A percentile compares a stretch with the other conserved stretches of the same genome.
phyloP scores from a whole-genome alignment of 1,140 invertebrate species.

The Nasonia longicornis region DNA sequence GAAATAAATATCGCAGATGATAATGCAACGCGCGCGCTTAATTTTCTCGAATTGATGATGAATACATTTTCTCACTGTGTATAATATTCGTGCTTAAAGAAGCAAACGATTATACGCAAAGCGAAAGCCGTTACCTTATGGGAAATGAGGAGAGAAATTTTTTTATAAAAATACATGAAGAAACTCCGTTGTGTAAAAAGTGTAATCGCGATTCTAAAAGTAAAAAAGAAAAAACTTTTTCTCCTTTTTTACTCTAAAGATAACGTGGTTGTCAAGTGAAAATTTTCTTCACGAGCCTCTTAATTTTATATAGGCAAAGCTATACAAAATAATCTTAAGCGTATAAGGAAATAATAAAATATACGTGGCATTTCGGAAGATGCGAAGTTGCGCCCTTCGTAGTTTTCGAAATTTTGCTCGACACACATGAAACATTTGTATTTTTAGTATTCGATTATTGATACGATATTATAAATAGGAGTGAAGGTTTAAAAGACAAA shows the following conservation, averaged over 20 bases:
- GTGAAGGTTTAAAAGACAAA: constrained; percentile 53
- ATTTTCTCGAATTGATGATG: constrained; percentile 28
- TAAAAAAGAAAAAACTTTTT: constrained; percentile 24
- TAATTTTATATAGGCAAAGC: constrained; percentile 60
- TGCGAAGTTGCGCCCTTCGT: constrained; percentile 50
- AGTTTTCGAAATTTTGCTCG: constrained; percentile 55
- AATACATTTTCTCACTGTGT: constrained; percentile 38
- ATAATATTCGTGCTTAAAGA: constrained; percentile 36
- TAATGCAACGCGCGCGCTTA: constrained; percentile 25
- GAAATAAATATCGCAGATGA: constrained; percentile 35
- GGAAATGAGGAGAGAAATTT: constrained; percentile 27
- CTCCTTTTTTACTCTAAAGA: constrained; percentile 38
- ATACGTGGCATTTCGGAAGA: constrained; percentile 55
- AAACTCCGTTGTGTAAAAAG: constrained; percentile 34
- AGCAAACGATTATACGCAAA: constrained; percentile 30
- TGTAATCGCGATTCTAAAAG: constrained; percentile 27
- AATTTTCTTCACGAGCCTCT: constrained; percentile 60
- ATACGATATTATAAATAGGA: constrained; percentile 62
- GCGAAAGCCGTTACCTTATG: constrained; percentile 29
- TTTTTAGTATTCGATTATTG: constrained; percentile 67
- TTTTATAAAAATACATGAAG: constrained; percentile 33
- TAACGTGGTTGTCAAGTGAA: constrained; percentile 44
- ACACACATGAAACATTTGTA: constrained; percentile 64
- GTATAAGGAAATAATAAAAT: constrained; percentile 48
- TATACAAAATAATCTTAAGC: constrained; percentile 57